phyloP scores from a whole-genome alignment of 2,888 invertebrate genomes.

The Biston betularia region DNA sequence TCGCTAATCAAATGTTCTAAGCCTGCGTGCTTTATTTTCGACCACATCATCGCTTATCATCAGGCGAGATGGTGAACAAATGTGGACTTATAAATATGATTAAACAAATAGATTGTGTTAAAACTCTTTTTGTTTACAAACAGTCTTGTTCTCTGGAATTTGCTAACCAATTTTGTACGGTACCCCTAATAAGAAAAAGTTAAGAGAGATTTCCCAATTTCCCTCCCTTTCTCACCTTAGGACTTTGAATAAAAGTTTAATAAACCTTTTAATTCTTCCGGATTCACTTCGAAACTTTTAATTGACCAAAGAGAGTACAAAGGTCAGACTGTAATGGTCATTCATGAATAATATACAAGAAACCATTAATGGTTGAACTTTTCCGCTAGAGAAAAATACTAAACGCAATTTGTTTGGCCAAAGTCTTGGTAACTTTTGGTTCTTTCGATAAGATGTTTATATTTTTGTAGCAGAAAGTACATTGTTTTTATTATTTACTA shows the following conservation, averaged over 20 bases:
- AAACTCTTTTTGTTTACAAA: too few species aligned
- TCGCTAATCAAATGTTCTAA: too few species aligned
- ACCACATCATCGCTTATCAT: too few species aligned
- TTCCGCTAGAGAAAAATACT: constrained; percentile 16
- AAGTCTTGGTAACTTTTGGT: background rate
- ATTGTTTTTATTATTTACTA: too few species aligned
- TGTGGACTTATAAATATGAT: too few species aligned
- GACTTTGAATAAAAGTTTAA: constrained; percentile 32
- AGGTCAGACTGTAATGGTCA: constrained; percentile 37
- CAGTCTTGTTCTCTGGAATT: too few species aligned
- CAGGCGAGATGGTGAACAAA: too few species aligned
- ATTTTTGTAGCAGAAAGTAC: background rate
- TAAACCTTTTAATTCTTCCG: constrained; percentile 36
- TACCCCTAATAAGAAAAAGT: background rate
- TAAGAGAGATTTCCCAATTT: constrained; percentile 13
- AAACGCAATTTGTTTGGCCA: constrained; percentile 16
- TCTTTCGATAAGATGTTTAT: background rate
- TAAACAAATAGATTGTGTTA: too few species aligned
- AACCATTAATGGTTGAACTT: constrained; percentile 38
- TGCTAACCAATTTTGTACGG: background rate
- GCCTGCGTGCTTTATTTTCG: too few species aligned
- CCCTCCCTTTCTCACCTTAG: constrained; percentile 11
- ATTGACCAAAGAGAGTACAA: constrained; percentile 32
- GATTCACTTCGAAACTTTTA: constrained; percentile 38
- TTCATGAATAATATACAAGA: constrained; percentile 34